Percentiles rank a stretch among this genome's conserved stretches.
These are phyloP conservation scores for Spodoptera picta DNA, from an alignment of 2,888 invertebrate species.

Conservation along the genomic window DNA sequence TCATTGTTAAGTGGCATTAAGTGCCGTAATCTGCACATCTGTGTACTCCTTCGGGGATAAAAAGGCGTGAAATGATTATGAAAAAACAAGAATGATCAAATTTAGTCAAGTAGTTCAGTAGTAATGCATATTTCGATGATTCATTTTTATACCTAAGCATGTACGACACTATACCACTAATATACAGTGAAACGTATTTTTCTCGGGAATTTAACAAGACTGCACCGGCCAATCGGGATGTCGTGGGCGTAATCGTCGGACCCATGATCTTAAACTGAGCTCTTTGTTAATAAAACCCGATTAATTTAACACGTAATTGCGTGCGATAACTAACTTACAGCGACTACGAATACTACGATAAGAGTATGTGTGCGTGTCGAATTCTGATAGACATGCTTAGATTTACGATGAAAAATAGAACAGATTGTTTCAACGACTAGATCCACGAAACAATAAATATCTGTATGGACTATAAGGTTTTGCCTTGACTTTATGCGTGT, in stretches of 20 bases:
- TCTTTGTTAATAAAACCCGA: constrained; percentile 24
- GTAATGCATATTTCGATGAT: too few relatives aligned
- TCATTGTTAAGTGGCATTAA: too few relatives aligned
- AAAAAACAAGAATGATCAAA: too few relatives aligned
- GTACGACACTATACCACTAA: neutral
- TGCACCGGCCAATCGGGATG: constrained; percentile 7
- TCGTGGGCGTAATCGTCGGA: constrained; percentile 19
- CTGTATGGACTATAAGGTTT: neutral
- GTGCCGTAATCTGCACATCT: too few relatives aligned
- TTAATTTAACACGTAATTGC: constrained; percentile 36
- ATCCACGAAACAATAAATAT: neutral
- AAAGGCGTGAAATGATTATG: too few relatives aligned
- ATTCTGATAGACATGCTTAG: constrained; percentile 6
- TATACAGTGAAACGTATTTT: neutral
- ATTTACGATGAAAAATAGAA: constrained; percentile 3
- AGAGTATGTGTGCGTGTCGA: constrained; percentile 9
- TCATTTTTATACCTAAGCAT: too few relatives aligned
- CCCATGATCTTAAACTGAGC: constrained; percentile 17
- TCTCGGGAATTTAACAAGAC: neutral
- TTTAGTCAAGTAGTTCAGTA: too few relatives aligned
- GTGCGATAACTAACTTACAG: constrained; percentile 19
- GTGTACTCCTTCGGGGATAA: too few relatives aligned
- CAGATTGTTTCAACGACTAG: neutral
- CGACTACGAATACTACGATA: constrained; percentile 12
- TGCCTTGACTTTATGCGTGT: too few relatives aligned